Evolutionary conservation across 2,797 vertebrate genomes (phyloP), one percentile per base, ranked within the genome.

Genomic region (Galagoides demidoff): DNA sequence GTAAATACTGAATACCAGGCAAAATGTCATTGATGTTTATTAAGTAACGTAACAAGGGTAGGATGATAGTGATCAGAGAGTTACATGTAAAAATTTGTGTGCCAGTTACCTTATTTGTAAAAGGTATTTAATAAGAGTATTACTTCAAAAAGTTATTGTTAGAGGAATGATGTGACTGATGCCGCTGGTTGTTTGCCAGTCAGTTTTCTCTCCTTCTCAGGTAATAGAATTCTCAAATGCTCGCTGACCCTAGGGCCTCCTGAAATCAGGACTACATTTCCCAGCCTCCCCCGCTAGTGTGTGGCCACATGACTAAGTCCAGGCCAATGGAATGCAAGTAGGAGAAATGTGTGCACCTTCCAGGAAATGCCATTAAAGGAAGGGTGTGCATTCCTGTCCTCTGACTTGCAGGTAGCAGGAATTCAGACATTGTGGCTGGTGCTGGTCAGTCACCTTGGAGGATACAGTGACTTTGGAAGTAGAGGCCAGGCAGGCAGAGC

Each of bases 41-140:
- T 93, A 88, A 90, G 74, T 79, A 89, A 93, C 66, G 85, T 88
- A 77, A 68, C n/a, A 82, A 93, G 52, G 92, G 66, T 68, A 89
- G 61, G 45, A 81, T 87, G 52, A 86, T 92, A 93, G 89, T 95
- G 85, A 86, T 88, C 17, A 57, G 52, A 88, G 73, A 49, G 59
- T 89, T 79, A 84, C 78, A 90, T 79, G 39, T 34, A 59, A 89
- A 82, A 71, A 29, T 37, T 66, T 90, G 16, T n/a, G 17, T 76
- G 70, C 68, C 43, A 11, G 43, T 91, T 74, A 39, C 76, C 11
- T n/a, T 23, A 43, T 70, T 52, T 66, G n/a, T 43, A 63, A 76
- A 89, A 83, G 57, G 45, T 52, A 85, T 89, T 95, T 88, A 83
- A 66, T 83, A 92, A 81, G 2, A 71, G 73, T 63, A 34, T 13